Evolutionary conservation across 1,140 invertebrate genomes (phyloP).

Genomic region (Drosophila leontia): DNA sequence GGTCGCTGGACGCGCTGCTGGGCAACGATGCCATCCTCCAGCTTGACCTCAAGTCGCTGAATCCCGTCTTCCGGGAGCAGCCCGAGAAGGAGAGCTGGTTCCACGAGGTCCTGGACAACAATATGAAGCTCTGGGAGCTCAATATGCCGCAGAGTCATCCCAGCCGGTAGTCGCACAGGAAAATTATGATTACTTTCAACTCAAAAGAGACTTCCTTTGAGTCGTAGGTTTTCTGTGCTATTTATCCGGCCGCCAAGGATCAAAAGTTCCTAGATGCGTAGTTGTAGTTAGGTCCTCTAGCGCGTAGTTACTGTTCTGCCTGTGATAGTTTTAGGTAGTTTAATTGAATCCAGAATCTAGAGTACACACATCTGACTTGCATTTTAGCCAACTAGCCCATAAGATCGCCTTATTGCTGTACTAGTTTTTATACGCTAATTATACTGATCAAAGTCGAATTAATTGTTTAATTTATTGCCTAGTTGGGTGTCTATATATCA

Average conservation of each 20-base stretch:
- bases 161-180: constrained; percentile 35
- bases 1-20: constrained; percentile 89
- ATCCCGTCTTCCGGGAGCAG: constrained; percentile 91
- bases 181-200: constrained; percentile 2
- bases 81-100: constrained; percentile 91
- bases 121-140: constrained; percentile 94
- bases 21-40: constrained; percentile 93
- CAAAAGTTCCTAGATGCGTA: constrained; percentile 51
- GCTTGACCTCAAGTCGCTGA: constrained; percentile 91
- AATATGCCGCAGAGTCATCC: constrained; percentile 87
- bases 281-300: constrained; percentile 64
- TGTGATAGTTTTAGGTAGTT: constrained; percentile 81
- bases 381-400: constrained; percentile 47
- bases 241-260: constrained; percentile 34
- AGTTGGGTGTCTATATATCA: neutral
- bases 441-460: constrained; percentile 26
- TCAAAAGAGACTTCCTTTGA: neutral
- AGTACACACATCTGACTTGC: constrained; percentile 44
- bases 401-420: constrained; percentile 27
- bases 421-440: constrained; percentile 19
- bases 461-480: constrained; percentile 4
- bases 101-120: constrained; percentile 94
- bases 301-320: constrained; percentile 78
- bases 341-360: constrained; percentile 52
- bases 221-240: constrained; percentile 7